Base-by-base conservation (phyloP, 1,140 invertebrate genomes). In the Aradophagus sp. region DNA sequence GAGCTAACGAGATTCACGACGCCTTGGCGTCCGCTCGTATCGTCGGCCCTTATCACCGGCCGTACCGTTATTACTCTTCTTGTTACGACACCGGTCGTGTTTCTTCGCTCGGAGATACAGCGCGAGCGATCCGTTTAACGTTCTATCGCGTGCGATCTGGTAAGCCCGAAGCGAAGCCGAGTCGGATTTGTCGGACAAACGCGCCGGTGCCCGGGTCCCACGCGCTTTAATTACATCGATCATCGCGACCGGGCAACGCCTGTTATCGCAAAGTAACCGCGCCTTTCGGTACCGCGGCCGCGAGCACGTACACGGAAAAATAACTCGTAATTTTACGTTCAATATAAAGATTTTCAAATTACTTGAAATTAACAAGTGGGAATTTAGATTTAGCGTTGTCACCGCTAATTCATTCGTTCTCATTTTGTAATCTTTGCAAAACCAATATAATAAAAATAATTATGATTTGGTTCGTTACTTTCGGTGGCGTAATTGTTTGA, bases 21-120 rank as follows among this genome's bases (percentile, higher is more conserved):
- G 50, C 53, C 62, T 59, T 61, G 61, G 65, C 48, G 53, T 68
- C 56, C 56, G 52, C 48, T 48, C 38, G 55, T 67, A 63, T 65
- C 48, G 44, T 61, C 35, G 63, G 72, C 70, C 55, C 61, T 71
- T 78, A 80, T 77, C 68, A 70, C 42, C 23, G 29, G 26, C 16
- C 56, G 63, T 73, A 73, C 76, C 77, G 78, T 80, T 79, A 80
- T 80, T 76, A 79, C 71, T 79, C 70, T 73, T 68, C 56, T 61
- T 62, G 63, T 58, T 74, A 65, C 69, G 69, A 67, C 73, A 58
- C 41, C 27, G 55, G 32, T 70, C 63, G 45, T 74, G 70, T 67
- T 72, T 73, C 74, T 74, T 67, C 61, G 58, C 61, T 47, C 23
- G 16, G 58, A 63, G 56, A 61, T 62, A 61, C 23, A 50, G 44